Conservation (phyloP, 2,888 invertebrate genomes). For the Gari tellinella region DNA sequence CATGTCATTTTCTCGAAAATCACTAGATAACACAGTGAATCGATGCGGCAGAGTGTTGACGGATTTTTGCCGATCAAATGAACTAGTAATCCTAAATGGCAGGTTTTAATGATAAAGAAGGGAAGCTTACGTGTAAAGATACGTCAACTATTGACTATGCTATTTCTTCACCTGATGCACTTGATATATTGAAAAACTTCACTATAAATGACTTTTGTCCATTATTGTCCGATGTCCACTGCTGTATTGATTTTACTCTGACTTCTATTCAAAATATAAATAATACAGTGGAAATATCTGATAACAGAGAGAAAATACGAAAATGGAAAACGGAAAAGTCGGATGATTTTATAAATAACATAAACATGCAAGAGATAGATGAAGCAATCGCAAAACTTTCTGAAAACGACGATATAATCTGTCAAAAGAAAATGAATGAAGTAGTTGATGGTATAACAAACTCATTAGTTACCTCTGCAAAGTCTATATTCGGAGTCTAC, state of each 20-base stretch:
- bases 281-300: no score
- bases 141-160: slow-evolving; percentile 25
- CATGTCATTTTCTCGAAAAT: slow-evolving; percentile 1
- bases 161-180: slow-evolving; percentile 4
- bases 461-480: no score
- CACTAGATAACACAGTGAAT: slow-evolving; percentile 12
- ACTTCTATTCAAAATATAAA: no score
- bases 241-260: no score
- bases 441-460: no score
- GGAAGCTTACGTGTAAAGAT: slow-evolving; percentile 18
- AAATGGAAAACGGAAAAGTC: no score
- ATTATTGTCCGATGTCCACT: slow-evolving; percentile 31
- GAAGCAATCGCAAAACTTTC: no score
- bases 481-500: background rate
- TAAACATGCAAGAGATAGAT: no score
- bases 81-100: slow-evolving; percentile 23
- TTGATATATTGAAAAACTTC: slow-evolving; percentile 7
- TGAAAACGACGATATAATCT: no score
- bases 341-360: no score
- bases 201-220: slow-evolving; percentile 17
- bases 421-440: no score
- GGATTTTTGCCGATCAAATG: slow-evolving; percentile 20
- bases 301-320: no score
- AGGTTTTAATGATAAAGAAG: slow-evolving; percentile 17
- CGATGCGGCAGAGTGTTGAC: slow-evolving; percentile 4